Base-by-base conservation (phyloP, 2,888 invertebrate genomes). In the Smittia sp. region DNA sequence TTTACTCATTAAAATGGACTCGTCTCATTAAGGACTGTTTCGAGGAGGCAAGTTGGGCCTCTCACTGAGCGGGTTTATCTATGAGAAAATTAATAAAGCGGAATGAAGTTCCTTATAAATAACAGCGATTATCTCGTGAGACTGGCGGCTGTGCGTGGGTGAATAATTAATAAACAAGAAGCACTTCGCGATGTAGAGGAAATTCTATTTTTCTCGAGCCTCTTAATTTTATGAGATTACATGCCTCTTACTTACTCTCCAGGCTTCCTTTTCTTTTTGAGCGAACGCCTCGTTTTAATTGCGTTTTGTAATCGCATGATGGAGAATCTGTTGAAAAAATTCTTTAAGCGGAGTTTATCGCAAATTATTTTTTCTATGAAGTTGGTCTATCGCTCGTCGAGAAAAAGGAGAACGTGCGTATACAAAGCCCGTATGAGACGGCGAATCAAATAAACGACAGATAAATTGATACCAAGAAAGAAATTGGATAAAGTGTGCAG, bases 281-380 rank as follows among this genome's bases (percentile, higher is more conserved):
- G 32, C 32, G 4, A 11, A 46, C 15, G n/a, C 68, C 27, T 25
- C 18, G 25, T 70, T 70, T 70, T 70, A 70, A 70, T 70, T 70
- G 54, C 69, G 52, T 3, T 58, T 22, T 22, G 22, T 58, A 58
- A 58, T 25, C 9, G n/a, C 65, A 46, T n/a, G 68, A 22, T 68
- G 24, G 7, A 38, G 32, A 13, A 15, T 66, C 66, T 46, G 46
- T 18, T n/a, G 68, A 38, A 46, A 68, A n/a, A 68, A 68, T 68
- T 67, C 15, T 25, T 9, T 41, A 41, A 41, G 20, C 46, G n/a
- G n/a, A 24, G 32, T 46, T 68, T 68, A 68, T 24, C 68, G 46
- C 38, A 68, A 68, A 68, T 41, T 68, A 46, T 25, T n/a, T n/a
- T n/a, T 68, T 68, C 68, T n/a, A 68, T 68, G 41, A 68, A 68